Percentiles rank a stretch among this genome's conserved stretches.
phyloP scores from a whole-genome alignment of 53 echinoderm and acorn worm genomes.

The Zoroaster sp. region DNA sequence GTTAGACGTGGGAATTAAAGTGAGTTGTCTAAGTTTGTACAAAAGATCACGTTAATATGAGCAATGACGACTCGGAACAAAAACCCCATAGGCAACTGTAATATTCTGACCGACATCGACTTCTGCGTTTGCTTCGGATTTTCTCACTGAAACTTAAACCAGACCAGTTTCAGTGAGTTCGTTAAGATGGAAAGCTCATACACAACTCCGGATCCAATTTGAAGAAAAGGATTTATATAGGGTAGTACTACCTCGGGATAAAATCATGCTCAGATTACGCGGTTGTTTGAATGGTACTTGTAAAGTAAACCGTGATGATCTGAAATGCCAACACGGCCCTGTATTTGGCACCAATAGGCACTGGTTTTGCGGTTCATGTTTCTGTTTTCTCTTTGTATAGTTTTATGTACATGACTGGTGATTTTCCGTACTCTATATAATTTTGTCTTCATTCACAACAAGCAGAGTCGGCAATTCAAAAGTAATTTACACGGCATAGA shows the following conservation, averaged over 20 bases:
- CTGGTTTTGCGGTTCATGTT: not conserved
- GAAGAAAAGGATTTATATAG: not conserved
- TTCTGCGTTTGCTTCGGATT: not conserved
- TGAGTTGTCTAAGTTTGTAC: not conserved
- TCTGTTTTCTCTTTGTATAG: not conserved
- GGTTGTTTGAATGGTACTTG: not conserved
- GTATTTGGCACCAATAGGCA: not conserved
- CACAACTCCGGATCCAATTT: not conserved
- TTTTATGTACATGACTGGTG: too few relatives aligned
- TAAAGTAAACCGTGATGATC: not conserved
- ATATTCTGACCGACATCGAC: not conserved
- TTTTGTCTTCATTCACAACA: too few relatives aligned
- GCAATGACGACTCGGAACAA: not conserved
- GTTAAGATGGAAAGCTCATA: not conserved
- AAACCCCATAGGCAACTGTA: not conserved
- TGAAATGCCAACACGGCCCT: not conserved
- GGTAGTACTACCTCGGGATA: not conserved
- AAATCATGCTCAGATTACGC: slow-evolving; percentile 11
- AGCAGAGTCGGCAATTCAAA: not conserved
- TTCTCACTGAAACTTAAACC: not conserved
- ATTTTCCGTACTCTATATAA: too few relatives aligned
- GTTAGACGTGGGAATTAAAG: not conserved
- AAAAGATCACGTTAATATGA: not conserved
- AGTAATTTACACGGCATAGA: not conserved
- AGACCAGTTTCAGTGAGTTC: not conserved